Evolutionary conservation across 2,113 vertebrate genomes (phyloP).

Genomic region (Aythya baeri): DNA sequence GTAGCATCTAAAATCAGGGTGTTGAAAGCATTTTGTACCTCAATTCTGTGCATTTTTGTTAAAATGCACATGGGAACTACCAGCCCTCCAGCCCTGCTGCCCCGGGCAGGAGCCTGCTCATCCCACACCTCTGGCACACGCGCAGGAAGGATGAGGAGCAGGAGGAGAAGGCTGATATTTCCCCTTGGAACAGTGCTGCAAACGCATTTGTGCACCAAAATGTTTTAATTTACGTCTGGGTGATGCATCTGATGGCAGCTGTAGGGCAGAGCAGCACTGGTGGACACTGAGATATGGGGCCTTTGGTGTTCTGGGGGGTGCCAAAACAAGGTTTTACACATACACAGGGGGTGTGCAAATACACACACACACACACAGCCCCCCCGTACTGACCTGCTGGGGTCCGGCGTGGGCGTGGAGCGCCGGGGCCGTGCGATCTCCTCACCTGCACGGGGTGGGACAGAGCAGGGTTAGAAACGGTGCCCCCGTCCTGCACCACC

Average conservation of each 20-base stretch:
- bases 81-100: too few species aligned
- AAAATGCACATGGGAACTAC: accelerated
- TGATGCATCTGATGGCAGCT: accelerated
- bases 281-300: not conserved
- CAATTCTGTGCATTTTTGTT: accelerated
- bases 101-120: too few species aligned
- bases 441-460: conserved; percentile 81
- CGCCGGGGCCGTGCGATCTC: conserved; percentile 93
- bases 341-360: not conserved
- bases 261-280: accelerated
- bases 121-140: accelerated
- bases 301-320: not conserved
- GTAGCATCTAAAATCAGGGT: accelerated
- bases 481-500: not conserved
- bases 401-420: conserved; percentile 86
- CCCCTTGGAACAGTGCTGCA: accelerated
- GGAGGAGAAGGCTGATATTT: not conserved
- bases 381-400: conserved; percentile 80
- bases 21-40: accelerated
- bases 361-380: too few species aligned
- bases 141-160: not conserved
- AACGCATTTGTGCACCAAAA: accelerated
- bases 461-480: accelerated
- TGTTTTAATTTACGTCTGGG: accelerated
- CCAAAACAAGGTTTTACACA: not conserved